Evolutionary conservation across 1,140 invertebrate species (phyloP).

Genomic region (Ephestia elutella): DNA sequence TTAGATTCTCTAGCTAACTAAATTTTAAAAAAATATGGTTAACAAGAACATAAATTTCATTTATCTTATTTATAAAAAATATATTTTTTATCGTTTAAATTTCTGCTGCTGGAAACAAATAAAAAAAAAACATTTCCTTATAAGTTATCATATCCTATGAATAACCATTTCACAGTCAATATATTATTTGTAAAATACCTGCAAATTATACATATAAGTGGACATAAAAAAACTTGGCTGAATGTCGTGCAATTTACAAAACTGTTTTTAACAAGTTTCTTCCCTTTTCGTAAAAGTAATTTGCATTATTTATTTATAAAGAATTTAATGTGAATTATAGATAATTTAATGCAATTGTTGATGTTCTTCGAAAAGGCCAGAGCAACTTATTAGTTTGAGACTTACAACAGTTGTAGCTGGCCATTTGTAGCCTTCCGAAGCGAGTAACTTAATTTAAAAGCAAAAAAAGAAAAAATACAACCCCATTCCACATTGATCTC

Average conservation of each 20-base stretch:
- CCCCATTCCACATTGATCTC: conserved; percentile 11
- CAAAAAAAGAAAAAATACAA: conserved; percentile 7
- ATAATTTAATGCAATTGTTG: too few relatives aligned
- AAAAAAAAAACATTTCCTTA: too few relatives aligned
- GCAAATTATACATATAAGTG: neutral
- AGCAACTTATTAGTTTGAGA: too few relatives aligned
- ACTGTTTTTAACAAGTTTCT: neutral
- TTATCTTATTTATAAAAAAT: too few relatives aligned
- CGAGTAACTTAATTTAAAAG: conserved; percentile 12
- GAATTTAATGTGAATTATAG: too few relatives aligned
- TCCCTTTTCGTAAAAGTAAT: neutral
- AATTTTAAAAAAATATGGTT: too few relatives aligned
- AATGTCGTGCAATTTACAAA: neutral
- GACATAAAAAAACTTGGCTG: neutral
- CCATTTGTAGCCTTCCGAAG: conserved; percentile 5
- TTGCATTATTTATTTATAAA: conserved; percentile 1
- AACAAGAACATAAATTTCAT: too few relatives aligned
- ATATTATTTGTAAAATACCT: neutral
- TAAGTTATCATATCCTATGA: neutral
- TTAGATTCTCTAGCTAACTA: too few relatives aligned
- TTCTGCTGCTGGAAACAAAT: too few relatives aligned
- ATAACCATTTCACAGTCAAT: neutral
- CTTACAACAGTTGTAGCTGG: too few relatives aligned
- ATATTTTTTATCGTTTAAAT: too few relatives aligned
- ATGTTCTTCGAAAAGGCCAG: too few relatives aligned